These are phyloP conservation scores for Drosophila arawakana DNA, from an alignment of 1,140 invertebrate genomes.

Conservation along the genomic window DNA sequence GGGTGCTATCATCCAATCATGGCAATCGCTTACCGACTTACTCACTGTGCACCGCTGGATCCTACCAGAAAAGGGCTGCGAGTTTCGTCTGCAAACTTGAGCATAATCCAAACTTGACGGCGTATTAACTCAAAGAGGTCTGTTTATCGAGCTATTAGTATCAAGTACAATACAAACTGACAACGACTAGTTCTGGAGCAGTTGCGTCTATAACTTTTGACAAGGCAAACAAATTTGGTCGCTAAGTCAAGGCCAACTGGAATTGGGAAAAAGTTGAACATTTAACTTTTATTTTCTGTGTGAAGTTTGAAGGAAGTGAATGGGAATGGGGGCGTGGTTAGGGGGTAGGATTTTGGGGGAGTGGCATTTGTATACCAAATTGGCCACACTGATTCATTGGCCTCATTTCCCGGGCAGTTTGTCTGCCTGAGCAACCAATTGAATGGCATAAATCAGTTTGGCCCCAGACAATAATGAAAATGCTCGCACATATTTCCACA, in stretches of 20 bases:
- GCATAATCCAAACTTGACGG: too few relatives aligned
- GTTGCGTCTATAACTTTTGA: neutral
- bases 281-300: constrained; percentile 46
- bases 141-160: too few relatives aligned
- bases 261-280: constrained; percentile 9
- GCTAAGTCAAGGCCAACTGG: constrained; percentile 60
- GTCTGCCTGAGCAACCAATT: constrained; percentile 61
- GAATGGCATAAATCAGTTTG: constrained; percentile 70
- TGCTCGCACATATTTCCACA: constrained; percentile 39
- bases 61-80: too few relatives aligned
- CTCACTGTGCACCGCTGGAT: too few relatives aligned
- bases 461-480: constrained; percentile 68
- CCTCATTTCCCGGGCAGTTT: constrained; percentile 65
- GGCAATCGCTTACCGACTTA: too few relatives aligned
- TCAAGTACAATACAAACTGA: too few relatives aligned
- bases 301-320: neutral
- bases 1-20: too few relatives aligned
- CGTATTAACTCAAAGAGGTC: too few relatives aligned
- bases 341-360: too few relatives aligned
- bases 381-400: constrained; percentile 67
- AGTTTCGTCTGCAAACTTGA: too few relatives aligned
- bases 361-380: constrained; percentile 54
- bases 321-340: neutral
- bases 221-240: neutral
- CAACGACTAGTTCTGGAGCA: too few relatives aligned